Evolutionary conservation across 2,797 vertebrate genomes (phyloP).

Genomic region (Sebastes diploproa): DNA sequence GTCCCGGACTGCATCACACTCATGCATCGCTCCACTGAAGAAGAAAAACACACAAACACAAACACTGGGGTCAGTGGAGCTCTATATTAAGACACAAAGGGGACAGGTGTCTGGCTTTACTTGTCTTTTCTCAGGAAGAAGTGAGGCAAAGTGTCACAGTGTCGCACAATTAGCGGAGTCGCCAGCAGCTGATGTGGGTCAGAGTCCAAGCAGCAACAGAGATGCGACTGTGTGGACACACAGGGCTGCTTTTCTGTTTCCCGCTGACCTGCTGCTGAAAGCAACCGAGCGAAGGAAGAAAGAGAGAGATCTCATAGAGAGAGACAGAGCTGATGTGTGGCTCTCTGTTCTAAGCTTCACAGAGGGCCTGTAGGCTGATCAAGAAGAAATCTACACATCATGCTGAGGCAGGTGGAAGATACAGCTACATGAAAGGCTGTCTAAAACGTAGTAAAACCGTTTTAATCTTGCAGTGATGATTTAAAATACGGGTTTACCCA

Average conservation of each 20-base stretch:
- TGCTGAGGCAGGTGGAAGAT: constrained; percentile 36
- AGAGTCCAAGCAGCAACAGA: constrained; percentile 65
- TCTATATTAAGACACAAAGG: constrained; percentile 40
- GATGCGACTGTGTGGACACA: constrained; percentile 61
- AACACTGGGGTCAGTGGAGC: constrained; percentile 36
- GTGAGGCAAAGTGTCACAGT: constrained; percentile 40
- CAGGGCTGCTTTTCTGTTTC: constrained; percentile 63
- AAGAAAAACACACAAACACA: constrained; percentile 34
- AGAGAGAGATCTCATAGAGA: constrained; percentile 12
- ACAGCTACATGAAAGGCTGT: neutral
- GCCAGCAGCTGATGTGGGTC: constrained; percentile 35
- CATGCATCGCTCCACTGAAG: constrained; percentile 99
- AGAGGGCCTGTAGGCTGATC: neutral
- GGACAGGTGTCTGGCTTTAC: constrained; percentile 61
- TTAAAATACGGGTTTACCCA: neutral
- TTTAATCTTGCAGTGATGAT: neutral
- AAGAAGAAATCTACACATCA: constrained; percentile 11
- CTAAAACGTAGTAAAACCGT: neutral
- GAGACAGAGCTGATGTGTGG: constrained; percentile 44
- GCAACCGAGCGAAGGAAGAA: constrained; percentile 37
- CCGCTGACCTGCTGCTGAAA: constrained; percentile 47
- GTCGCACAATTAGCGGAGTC: constrained; percentile 26
- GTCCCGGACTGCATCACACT: constrained; percentile 99
- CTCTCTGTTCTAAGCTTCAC: constrained; percentile 36
- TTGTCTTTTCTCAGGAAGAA: constrained; percentile 46